phyloP scores from a whole-genome alignment of 2,797 vertebrate species.

The Leuciscus waleckii region DNA sequence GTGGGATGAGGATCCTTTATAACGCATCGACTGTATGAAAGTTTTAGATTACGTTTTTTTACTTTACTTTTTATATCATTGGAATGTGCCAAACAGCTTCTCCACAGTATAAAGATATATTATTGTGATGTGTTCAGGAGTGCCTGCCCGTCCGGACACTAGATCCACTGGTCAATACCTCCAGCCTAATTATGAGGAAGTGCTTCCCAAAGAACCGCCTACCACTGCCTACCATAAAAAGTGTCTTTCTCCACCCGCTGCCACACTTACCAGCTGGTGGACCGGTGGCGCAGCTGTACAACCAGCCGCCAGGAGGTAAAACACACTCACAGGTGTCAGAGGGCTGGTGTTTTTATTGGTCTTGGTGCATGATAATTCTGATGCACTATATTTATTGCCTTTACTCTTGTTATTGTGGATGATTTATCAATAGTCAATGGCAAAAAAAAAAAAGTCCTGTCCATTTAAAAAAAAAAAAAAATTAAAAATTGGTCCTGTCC shows the following conservation, averaged over 20 bases:
- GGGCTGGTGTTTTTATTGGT: background rate
- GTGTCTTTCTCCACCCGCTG: constrained; percentile 88
- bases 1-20: constrained; percentile 96
- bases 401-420: background rate
- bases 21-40: constrained; percentile 91
- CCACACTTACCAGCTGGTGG: constrained; percentile 86
- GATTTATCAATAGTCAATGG: too few relatives aligned
- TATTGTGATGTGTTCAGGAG: constrained; percentile 78
- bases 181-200: constrained; percentile 98
- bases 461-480: too few relatives aligned
- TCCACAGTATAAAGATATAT: background rate
- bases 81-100: background rate
- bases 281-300: constrained; percentile 93
- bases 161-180: constrained; percentile 93
- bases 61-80: background rate
- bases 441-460: background rate
- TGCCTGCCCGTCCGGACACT: constrained; percentile 94
- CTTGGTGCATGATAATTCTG: background rate
- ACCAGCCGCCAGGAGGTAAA: constrained; percentile 89
- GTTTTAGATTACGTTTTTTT: background rate
- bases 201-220: constrained; percentile 99
- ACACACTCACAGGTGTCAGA: background rate
- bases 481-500: too few relatives aligned
- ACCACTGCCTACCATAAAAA: constrained; percentile 94
- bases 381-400: background rate